Evolutionary conservation across 2,888 invertebrate genomes (phyloP).

Genomic region (Cheilosia impressa): DNA sequence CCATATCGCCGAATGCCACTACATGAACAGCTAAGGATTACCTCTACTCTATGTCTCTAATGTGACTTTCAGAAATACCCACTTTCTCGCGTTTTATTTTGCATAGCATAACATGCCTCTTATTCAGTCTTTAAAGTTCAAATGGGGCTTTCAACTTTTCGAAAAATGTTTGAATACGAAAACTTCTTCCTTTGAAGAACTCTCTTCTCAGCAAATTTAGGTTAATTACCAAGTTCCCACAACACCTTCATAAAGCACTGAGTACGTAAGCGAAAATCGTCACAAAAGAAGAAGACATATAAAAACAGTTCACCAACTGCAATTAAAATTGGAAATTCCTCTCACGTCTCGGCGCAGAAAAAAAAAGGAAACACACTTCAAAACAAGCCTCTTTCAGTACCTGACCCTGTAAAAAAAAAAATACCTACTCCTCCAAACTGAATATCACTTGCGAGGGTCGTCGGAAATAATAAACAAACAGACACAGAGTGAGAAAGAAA

Average conservation of each 20-base stretch:
- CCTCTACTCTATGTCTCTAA: not conserved
- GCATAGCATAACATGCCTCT: not conserved
- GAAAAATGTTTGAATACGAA: slow-evolving; percentile 27
- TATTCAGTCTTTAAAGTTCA: slow-evolving; percentile 10
- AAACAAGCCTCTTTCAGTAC: slow-evolving; percentile 28
- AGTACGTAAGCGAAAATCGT: slow-evolving; percentile 6
- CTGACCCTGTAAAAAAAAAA: slow-evolving; percentile 1
- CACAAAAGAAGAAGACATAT: not conserved
- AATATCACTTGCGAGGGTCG: slow-evolving; percentile 37
- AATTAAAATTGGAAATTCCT: slow-evolving; percentile 70
- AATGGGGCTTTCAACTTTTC: slow-evolving; percentile 14
- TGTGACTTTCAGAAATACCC: not conserved
- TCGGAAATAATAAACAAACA: slow-evolving; percentile 62
- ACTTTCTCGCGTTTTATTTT: not conserved
- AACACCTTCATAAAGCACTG: slow-evolving; percentile 22
- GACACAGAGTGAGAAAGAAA: not conserved
- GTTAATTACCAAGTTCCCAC: slow-evolving; percentile 55
- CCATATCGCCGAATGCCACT: no score
- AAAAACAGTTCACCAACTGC: slow-evolving; percentile 56
- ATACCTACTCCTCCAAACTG: slow-evolving; percentile 3
- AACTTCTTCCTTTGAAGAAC: slow-evolving; percentile 6
- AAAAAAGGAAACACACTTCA: slow-evolving; percentile 9
- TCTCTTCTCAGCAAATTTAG: slow-evolving; percentile 23
- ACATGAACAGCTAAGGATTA: not conserved
- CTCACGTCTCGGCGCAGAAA: slow-evolving; percentile 56